Evolutionary conservation across 2,797 vertebrate genomes (phyloP), one percentile per base, ranked within the genome.

Genomic region (Leucoraja ocellata): DNA sequence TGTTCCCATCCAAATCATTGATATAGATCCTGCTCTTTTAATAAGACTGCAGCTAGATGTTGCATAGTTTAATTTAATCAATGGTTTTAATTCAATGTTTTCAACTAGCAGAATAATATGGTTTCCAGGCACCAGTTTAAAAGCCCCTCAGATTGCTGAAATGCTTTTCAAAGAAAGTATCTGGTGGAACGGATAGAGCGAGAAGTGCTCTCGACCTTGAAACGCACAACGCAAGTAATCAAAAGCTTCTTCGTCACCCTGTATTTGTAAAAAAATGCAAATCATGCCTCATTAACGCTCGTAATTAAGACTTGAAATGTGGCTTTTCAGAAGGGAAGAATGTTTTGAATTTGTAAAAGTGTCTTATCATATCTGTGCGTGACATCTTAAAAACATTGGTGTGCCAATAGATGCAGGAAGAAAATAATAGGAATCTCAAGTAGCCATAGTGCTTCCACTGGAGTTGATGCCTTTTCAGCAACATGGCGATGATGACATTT

Each of bases 81-180:
- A 92, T 92, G 71, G 36, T 28, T 39, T 74, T 92, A 92, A 92
- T 92, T 74, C 71, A 74, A 73, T 92, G 28, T 92, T 92, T 92
- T 16, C 90, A 92, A n/a, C 54, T 54, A 74, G 71, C 71, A 76
- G 23, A 92, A 92, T 92, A 92, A 92, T 92, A 46, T 39, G 71
- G 76, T 46, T 92, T 74, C 71, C 73, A 76, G 54, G 23, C 73
- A 39, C 71, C 36, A 92, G 46, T 74, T 74, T 28, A 76, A 92
- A 92, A 63, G 73, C 23, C 65, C n/a, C 16, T 88, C 61, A 65
- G 23, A 76, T 54, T 76, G 71, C 68, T 92, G 90, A 28, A 74
- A 74, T 46, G 65, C 90, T 58, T 74, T 74, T 92, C 90, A 92
- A n/a, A 54, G 68, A 76, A 92, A 74, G 39, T 92, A n/a, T 74